phyloP scores from a whole-genome alignment of 2,888 invertebrate species.

The Parochlus steinenii region DNA sequence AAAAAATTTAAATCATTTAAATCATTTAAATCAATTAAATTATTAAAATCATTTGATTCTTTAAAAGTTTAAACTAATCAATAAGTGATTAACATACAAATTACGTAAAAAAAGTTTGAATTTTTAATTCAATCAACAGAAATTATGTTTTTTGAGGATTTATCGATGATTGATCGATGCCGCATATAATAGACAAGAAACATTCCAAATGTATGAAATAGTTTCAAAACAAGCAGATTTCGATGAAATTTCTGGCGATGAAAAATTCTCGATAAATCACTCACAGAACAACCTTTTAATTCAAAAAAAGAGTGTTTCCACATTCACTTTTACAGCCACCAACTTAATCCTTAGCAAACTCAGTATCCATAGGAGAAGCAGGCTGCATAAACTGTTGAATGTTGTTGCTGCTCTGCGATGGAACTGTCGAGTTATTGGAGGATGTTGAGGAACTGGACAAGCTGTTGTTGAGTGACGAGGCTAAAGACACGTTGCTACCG shows the following conservation, averaged over 20 bases:
- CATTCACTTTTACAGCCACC: neutral
- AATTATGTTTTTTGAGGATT: no score
- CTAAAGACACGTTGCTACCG: slow-evolving; percentile 10
- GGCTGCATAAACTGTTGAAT: slow-evolving; percentile 33
- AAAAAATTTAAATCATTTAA: no score
- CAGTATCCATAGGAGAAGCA: slow-evolving; percentile 61
- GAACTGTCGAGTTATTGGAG: slow-evolving; percentile 6
- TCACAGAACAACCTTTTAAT: neutral
- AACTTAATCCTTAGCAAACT: slow-evolving; percentile 38
- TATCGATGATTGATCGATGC: no score
- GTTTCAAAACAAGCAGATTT: no score
- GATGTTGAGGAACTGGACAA: slow-evolving; percentile 9
- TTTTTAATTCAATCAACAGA: no score
- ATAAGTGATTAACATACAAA: no score
- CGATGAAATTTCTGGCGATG: neutral
- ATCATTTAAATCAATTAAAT: no score
- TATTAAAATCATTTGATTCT: no score
- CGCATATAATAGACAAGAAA: no score
- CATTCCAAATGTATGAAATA: no score
- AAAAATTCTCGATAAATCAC: neutral
- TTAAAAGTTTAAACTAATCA: no score
- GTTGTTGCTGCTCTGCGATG: slow-evolving; percentile 10
- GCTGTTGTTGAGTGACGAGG: slow-evolving; percentile 10
- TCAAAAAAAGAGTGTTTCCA: neutral
- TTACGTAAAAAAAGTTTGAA: no score